Percentiles rank a stretch among this genome's conserved stretches.
Conservation (phyloP, 2,888 invertebrate species). For the Pyrrhosoma nymphula region DNA sequence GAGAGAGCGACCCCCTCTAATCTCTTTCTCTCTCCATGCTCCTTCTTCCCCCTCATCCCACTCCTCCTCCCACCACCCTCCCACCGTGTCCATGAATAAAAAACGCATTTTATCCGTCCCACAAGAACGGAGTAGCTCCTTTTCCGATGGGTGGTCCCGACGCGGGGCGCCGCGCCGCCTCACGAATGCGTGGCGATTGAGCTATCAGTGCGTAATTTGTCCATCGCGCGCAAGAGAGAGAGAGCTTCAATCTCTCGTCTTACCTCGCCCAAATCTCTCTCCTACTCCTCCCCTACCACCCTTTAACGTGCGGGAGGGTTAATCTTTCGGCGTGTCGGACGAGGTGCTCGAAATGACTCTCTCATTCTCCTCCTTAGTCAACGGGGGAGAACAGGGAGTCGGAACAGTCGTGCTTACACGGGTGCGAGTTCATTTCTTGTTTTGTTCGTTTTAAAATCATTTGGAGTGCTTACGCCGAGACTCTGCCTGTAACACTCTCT, state of each 20-base stretch:
- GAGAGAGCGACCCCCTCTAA: background rate
- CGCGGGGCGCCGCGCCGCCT: slow-evolving; percentile 2
- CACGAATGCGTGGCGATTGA: slow-evolving; percentile 4
- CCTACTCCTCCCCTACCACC: background rate
- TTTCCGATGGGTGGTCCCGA: background rate
- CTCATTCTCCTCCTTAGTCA: background rate
- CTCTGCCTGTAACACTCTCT: background rate
- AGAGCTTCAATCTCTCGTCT: background rate
- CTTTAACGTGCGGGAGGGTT: background rate
- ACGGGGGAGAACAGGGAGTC: background rate
- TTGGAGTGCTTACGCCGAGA: background rate
- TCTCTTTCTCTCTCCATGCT: background rate
- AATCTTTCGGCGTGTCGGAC: background rate
- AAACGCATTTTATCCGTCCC: slow-evolving; percentile 11
- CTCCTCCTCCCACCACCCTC: background rate
- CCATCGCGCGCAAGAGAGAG: background rate
- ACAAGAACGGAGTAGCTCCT: background rate
- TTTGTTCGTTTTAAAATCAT: background rate
- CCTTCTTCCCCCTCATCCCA: background rate
- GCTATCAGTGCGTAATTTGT: slow-evolving; percentile 45
- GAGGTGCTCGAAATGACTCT: background rate
- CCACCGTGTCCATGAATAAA: background rate
- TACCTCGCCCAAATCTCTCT: background rate
- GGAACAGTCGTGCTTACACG: background rate
- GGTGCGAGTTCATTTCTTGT: background rate